These are phyloP conservation scores for Dryobotodes eremita DNA, from an alignment of 2,888 invertebrate genomes.

Conservation along the genomic window DNA sequence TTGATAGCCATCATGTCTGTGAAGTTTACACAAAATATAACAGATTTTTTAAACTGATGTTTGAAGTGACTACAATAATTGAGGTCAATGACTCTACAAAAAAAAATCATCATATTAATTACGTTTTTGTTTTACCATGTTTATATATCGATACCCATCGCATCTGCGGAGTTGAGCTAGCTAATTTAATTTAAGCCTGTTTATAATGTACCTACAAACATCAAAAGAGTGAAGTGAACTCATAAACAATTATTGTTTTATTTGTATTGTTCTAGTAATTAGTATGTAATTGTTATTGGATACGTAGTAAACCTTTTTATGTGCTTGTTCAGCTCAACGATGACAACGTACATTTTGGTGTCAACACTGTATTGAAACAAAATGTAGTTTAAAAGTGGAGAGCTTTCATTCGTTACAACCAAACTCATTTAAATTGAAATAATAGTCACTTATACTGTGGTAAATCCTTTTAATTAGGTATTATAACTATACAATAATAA, in stretches of 20 bases:
- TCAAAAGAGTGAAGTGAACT: not conserved
- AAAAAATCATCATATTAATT: too few species aligned
- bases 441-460: not conserved
- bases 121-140: too few species aligned
- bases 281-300: not conserved
- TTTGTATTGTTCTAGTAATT: not conserved
- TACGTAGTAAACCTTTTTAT: constrained; percentile 2
- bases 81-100: too few species aligned
- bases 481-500: not conserved
- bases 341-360: not conserved
- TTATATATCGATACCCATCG: too few species aligned
- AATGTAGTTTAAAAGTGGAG: not conserved
- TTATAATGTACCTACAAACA: too few species aligned
- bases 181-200: too few species aligned
- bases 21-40: too few species aligned
- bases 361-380: not conserved
- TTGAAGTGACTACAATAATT: too few species aligned
- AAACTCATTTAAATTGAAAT: not conserved
- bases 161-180: too few species aligned
- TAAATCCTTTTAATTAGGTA: not conserved
- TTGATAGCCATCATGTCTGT: too few species aligned
- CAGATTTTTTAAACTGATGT: too few species aligned
- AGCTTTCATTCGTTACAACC: too few species aligned
- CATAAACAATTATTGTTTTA: constrained; percentile 22
- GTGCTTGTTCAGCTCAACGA: constrained; percentile 6